These are phyloP conservation scores for Philhelius pedissequus DNA, from an alignment of 2,888 invertebrate species.

Conservation along the genomic window DNA sequence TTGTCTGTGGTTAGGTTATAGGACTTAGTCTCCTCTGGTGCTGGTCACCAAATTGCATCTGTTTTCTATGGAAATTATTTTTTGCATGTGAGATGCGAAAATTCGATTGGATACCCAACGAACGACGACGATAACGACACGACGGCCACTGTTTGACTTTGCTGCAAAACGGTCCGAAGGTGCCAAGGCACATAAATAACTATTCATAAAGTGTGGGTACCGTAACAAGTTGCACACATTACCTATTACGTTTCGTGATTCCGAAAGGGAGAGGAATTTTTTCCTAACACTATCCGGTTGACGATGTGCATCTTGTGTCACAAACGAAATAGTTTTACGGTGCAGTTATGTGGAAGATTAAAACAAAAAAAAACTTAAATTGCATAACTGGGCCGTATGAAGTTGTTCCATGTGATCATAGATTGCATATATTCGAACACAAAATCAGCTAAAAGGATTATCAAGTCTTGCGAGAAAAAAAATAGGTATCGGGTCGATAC, in stretches of 20 bases:
- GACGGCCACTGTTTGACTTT: background rate
- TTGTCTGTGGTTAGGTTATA: constrained; percentile 2
- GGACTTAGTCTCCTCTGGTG: constrained; percentile 20
- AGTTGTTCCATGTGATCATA: background rate
- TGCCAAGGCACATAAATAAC: constrained; percentile 40
- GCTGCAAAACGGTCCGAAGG: constrained; percentile 16
- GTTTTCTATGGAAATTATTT: constrained; percentile 52
- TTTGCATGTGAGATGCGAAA: constrained; percentile 52
- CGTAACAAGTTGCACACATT: constrained; percentile 41
- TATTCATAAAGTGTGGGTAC: constrained; percentile 36
- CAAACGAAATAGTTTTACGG: constrained; percentile 16
- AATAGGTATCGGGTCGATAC: background rate
- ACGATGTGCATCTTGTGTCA: constrained; percentile 16
- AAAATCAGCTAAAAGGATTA: background rate
- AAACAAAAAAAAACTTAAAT: background rate
- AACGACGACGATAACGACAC: too few relatives aligned
- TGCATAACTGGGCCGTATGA: constrained; percentile 15
- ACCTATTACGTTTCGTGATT: constrained; percentile 51
- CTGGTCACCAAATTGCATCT: constrained; percentile 43
- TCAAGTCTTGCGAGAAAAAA: background rate
- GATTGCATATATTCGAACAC: background rate
- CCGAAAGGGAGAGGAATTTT: constrained; percentile 45
- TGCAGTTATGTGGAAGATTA: constrained; percentile 23
- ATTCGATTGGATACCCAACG: constrained; percentile 25
- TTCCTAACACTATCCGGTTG: background rate